These are phyloP conservation scores for Hyperopisus bebe DNA, from an alignment of 2,113 vertebrate genomes.

Conservation along the genomic window DNA sequence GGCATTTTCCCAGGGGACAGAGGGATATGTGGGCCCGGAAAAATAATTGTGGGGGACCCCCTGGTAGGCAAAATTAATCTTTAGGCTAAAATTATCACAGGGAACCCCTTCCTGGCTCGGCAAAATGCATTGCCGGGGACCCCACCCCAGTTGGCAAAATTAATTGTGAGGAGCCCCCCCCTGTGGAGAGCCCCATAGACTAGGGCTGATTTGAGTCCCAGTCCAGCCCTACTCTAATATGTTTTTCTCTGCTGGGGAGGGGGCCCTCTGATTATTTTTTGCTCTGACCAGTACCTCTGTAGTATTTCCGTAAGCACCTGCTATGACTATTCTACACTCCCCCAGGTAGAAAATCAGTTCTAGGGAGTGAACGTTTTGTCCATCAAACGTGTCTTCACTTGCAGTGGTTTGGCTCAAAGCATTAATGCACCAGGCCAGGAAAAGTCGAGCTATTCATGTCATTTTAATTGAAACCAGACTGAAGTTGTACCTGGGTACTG, in stretches of 20 bases:
- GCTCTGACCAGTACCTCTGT: background rate
- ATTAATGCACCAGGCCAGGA: background rate
- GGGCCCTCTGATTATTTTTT: background rate
- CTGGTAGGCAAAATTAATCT: background rate
- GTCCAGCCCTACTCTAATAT: background rate
- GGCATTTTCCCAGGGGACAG: background rate
- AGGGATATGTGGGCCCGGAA: background rate
- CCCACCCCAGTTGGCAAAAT: background rate
- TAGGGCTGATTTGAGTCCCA: background rate
- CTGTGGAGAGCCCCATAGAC: background rate
- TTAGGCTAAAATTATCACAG: background rate
- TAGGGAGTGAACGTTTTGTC: background rate
- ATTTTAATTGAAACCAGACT: background rate
- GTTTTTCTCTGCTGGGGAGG: background rate
- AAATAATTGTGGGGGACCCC: background rate
- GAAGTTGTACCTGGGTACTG: background rate
- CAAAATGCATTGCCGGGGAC: background rate
- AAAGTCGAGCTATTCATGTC: background rate
- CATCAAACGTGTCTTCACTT: background rate
- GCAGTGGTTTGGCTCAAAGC: background rate
- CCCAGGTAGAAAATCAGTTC: background rate
- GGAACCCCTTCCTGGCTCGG: background rate
- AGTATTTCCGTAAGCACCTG: background rate
- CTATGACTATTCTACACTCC: background rate
- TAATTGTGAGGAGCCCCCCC: background rate